Conservation (phyloP, 2,797 vertebrate genomes). For the Scarus forsteni region DNA sequence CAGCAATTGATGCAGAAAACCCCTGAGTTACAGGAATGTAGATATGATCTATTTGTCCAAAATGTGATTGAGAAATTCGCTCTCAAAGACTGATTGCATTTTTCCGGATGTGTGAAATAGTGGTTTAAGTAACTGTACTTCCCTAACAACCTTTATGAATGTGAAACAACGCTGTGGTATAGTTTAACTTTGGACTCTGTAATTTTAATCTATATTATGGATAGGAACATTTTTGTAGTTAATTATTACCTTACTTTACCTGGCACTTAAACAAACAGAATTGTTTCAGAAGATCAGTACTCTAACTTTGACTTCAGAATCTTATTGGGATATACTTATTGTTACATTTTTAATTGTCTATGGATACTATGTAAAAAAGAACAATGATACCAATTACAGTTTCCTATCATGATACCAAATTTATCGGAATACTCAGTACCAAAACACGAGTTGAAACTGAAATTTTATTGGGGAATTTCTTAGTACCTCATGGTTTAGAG, state of each 20-base stretch:
- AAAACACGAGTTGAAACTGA: too few species aligned
- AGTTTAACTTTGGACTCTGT: constrained; percentile 20
- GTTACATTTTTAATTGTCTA: too few species aligned
- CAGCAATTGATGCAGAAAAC: too few species aligned
- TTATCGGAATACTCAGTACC: too few species aligned
- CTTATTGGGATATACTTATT: too few species aligned
- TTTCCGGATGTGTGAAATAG: neutral
- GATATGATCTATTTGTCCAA: neutral
- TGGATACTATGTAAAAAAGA: too few species aligned
- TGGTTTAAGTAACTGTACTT: neutral
- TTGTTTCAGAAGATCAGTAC: neutral
- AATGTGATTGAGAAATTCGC: neutral
- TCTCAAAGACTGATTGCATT: neutral
- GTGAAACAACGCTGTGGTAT: neutral
- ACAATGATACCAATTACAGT: too few species aligned
- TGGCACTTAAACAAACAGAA: neutral
- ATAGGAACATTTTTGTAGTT: neutral
- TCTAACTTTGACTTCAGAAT: too few species aligned
- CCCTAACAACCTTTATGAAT: neutral
- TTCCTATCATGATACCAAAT: too few species aligned
- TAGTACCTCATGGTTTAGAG: too few species aligned
- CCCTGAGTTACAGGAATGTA: neutral
- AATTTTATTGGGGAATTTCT: too few species aligned
- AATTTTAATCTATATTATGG: neutral
- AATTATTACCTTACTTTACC: constrained; percentile 24